Evolutionary conservation across 2,113 vertebrate species (phyloP), one percentile per base, ranked within the genome.

Genomic region (Gavia stellata): DNA sequence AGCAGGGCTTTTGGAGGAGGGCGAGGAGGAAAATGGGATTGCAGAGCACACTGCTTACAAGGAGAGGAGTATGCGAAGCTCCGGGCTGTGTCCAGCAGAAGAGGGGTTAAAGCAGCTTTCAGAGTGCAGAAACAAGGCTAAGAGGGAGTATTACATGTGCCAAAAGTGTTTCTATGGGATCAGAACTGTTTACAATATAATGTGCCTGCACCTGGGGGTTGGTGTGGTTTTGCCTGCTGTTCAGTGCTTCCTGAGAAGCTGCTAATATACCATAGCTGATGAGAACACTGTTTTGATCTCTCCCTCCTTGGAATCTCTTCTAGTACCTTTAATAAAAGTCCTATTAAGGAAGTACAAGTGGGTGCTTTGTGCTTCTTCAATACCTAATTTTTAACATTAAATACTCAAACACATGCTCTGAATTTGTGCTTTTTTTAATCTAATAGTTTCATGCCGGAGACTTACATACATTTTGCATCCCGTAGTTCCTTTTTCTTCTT

Each of bases 271-370:
- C 25, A 2, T 9, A 52, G 80, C 77, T 87, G 91, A 91, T 42
- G 83, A 92, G 80, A 84, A 79, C 1, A 1, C 80, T 84, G 86
- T 59, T 96, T 89, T 96, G 55, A 92, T 94, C 83, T 91, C 88
- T 79, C 70, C 56, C 77, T 81, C 49, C 77, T 63, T 20, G 19
- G 82, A 81, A 93, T 67, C 70, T 86, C 88, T 94, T 95, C 86
- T 77, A 68, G 65, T 75, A 71, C 50, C 90, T 92, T 91, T 80
- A 62, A 95, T 90, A 94, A 96, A 97, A 91, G 78, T 70, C 68
- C 81, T 83, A 7, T 79, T 91, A 93, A 90, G 25, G 47, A 95
- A 83, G 50, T 63, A 95, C 38, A 91, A 96, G 84, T 78, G 74
- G 58, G 71, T 94, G 62, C 81, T 92, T 92, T 88, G 66, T 92